Evolutionary conservation across 2,888 invertebrate species (phyloP).

Genomic region (Taphrorychus bicolor): DNA sequence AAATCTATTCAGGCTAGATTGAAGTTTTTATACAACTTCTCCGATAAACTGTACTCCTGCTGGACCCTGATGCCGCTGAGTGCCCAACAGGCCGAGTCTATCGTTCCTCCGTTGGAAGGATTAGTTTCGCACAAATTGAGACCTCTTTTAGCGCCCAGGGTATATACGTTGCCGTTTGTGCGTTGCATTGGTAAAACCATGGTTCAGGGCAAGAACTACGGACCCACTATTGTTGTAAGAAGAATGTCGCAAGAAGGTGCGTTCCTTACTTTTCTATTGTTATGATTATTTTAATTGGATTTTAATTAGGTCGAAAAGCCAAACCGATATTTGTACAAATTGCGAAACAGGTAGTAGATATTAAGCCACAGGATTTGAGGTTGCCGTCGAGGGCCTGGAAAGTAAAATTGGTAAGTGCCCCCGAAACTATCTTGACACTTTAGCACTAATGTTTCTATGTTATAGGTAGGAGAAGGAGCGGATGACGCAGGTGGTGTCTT

Average conservation of each 20-base stretch:
- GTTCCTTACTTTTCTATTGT: background rate
- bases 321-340: constrained; percentile 70
- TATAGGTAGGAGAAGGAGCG: constrained; percentile 63
- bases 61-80: constrained; percentile 65
- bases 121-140: constrained; percentile 61
- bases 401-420: constrained; percentile 63
- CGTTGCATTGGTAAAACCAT: constrained; percentile 70
- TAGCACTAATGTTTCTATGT: background rate
- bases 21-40: constrained; percentile 66
- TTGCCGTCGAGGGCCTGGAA: constrained; percentile 72
- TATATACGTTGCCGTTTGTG: constrained; percentile 69
- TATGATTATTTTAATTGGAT: background rate
- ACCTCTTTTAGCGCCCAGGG: constrained; percentile 65
- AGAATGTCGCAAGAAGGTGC: constrained; percentile 65
- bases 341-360: constrained; percentile 68
- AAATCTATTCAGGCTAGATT: constrained; percentile 64
- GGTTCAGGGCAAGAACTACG: constrained; percentile 71
- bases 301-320: constrained; percentile 59
- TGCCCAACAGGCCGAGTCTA: constrained; percentile 57
- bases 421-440: background rate
- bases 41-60: constrained; percentile 67
- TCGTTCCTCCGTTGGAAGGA: constrained; percentile 58
- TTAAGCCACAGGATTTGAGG: constrained; percentile 65
- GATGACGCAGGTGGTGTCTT: constrained; percentile 75
- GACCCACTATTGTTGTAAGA: constrained; percentile 70